These are phyloP conservation scores for Stegodyphus mimosarum DNA, from an alignment of 1,140 invertebrate species.

Conservation along the genomic window DNA sequence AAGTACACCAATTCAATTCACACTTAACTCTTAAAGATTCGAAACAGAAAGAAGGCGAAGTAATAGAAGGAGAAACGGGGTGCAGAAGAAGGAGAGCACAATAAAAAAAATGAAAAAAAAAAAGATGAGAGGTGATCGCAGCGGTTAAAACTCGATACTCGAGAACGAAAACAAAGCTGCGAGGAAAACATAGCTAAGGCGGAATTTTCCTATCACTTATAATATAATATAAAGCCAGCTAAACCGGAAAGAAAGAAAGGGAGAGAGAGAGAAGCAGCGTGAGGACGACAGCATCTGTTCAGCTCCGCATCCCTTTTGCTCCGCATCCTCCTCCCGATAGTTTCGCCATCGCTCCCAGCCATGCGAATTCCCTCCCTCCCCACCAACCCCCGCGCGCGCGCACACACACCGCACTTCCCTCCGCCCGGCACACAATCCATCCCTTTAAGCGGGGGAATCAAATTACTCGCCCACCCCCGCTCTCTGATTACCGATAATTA, in stretches of 20 bases:
- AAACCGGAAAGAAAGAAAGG: background rate
- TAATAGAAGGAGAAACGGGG: no score
- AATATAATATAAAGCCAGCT: background rate
- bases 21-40: no score
- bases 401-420: background rate
- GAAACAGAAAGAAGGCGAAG: no score
- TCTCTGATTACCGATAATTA: slow-evolving; percentile 61
- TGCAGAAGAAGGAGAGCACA: no score
- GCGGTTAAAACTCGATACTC: background rate
- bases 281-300: slow-evolving; percentile 59
- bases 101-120: no score
- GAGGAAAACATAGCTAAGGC: background rate
- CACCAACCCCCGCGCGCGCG: background rate
- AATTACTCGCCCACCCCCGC: slow-evolving; percentile 56
- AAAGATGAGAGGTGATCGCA: no score
- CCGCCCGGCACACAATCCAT: slow-evolving; percentile 9
- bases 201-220: slow-evolving; percentile 3
- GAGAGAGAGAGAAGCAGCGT: slow-evolving; percentile 13
- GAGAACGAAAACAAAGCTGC: background rate
- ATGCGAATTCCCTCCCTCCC: slow-evolving; percentile 31
- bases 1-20: no score
- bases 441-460: slow-evolving; percentile 59
- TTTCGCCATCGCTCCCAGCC: slow-evolving; percentile 38
- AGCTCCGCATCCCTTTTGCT: slow-evolving; percentile 42
- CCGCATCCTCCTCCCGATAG: slow-evolving; percentile 27